Conservation (phyloP, 2,888 invertebrate species). For the Drosophila dives region DNA sequence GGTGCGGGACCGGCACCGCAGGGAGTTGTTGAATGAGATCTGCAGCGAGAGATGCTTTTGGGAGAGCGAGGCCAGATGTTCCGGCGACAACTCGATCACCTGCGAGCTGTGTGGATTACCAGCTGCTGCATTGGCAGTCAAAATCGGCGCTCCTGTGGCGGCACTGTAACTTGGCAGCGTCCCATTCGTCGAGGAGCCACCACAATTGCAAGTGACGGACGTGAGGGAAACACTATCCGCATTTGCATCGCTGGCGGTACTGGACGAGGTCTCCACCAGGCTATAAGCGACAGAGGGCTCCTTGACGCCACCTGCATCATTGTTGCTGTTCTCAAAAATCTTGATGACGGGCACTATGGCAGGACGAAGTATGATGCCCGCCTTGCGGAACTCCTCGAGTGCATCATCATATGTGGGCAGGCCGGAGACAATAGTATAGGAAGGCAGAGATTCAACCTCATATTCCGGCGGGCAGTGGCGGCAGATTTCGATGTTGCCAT, state of each 20-base stretch:
- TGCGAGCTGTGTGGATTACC: slow-evolving; percentile 57
- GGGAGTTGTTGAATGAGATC: slow-evolving; percentile 82
- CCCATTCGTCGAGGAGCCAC: slow-evolving; percentile 50
- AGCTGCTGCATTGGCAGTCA: slow-evolving; percentile 34
- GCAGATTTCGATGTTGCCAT: slow-evolving; percentile 80
- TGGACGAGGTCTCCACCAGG: slow-evolving; percentile 58
- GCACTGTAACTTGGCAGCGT: slow-evolving; percentile 66
- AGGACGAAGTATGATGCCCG: slow-evolving; percentile 83
- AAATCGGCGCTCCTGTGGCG: slow-evolving; percentile 55
- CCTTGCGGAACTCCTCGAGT: slow-evolving; percentile 86
- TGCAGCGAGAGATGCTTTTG: slow-evolving; percentile 84
- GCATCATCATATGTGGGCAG: slow-evolving; percentile 88
- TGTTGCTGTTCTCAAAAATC: slow-evolving; percentile 77
- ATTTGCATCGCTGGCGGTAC: slow-evolving; percentile 27
- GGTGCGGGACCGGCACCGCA: slow-evolving; percentile 73
- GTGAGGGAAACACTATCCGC: slow-evolving; percentile 74
- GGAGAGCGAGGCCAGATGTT: slow-evolving; percentile 83
- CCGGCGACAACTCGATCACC: slow-evolving; percentile 83
- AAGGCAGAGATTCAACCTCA: slow-evolving; percentile 87
- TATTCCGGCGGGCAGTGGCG: slow-evolving; percentile 83
- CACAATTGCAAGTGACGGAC: slow-evolving; percentile 81
- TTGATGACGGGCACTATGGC: slow-evolving; percentile 82
- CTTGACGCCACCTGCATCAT: slow-evolving; percentile 45
- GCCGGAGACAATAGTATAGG: slow-evolving; percentile 88
- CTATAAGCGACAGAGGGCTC: slow-evolving; percentile 67